Evolutionary conservation across 1,140 invertebrate species (phyloP).

Genomic region (Anoplophora glabripennis): DNA sequence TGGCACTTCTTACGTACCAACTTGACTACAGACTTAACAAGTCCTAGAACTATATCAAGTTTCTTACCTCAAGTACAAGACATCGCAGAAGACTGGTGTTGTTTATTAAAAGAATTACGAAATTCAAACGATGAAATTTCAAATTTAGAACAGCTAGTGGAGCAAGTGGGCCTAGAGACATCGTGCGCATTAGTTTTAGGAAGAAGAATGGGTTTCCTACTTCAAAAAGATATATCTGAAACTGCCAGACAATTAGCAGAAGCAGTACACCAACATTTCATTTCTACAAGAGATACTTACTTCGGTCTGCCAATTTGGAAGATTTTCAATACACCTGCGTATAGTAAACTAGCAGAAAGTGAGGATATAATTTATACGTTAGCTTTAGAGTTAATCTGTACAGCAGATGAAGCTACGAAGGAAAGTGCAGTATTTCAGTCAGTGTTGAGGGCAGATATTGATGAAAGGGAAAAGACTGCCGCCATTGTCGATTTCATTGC

Average conservation of each 20-base stretch:
- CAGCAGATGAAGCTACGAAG: slow-evolving; percentile 61
- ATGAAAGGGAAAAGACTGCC: slow-evolving; percentile 77
- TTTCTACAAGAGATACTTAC: slow-evolving; percentile 69
- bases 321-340: slow-evolving; percentile 69
- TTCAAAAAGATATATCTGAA: slow-evolving; percentile 57
- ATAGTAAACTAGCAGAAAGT: slow-evolving; percentile 66
- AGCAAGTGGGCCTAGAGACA: slow-evolving; percentile 76
- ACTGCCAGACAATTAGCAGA: slow-evolving; percentile 59
- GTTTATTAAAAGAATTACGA: slow-evolving; percentile 56
- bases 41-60: slow-evolving; percentile 69
- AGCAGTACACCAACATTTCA: slow-evolving; percentile 72
- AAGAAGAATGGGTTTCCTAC: slow-evolving; percentile 74
- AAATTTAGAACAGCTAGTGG: slow-evolving; percentile 70
- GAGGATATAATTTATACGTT: slow-evolving; percentile 82
- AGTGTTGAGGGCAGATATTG: slow-evolving; percentile 68
- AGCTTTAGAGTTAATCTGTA: slow-evolving; percentile 74
- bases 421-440: slow-evolving; percentile 66
- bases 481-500: slow-evolving; percentile 84
- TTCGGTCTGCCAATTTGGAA: slow-evolving; percentile 84
- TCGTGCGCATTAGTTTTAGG: slow-evolving; percentile 76
- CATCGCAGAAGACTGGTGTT: slow-evolving; percentile 77
- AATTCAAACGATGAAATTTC: slow-evolving; percentile 51
- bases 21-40: slow-evolving; percentile 74
- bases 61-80: slow-evolving; percentile 75
- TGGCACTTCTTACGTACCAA: slow-evolving; percentile 74